Percentiles rank a stretch among this genome's conserved stretches.
phyloP scores from a whole-genome alignment of 1,140 invertebrate species.

The Myzus persicae region DNA sequence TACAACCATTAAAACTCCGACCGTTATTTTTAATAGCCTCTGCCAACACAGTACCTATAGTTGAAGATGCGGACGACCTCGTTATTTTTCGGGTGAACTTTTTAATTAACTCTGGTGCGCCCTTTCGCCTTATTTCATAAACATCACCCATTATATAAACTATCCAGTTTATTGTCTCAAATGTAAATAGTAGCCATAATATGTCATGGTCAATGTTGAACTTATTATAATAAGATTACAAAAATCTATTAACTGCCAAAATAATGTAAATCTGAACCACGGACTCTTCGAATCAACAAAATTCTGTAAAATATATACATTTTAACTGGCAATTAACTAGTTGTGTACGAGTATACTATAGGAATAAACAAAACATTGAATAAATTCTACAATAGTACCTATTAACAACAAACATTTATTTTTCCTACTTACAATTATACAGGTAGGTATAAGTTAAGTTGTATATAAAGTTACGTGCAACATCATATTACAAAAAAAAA shows the following conservation, averaged over 20 bases:
- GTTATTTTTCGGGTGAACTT: slow-evolving; percentile 49
- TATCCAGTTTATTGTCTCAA: slow-evolving; percentile 3
- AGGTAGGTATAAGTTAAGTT: neutral
- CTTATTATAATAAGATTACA: neutral
- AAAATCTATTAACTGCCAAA: neutral
- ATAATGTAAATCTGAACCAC: neutral
- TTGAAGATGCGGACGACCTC: slow-evolving; percentile 11
- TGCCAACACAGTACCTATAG: neutral
- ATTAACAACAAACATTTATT: neutral
- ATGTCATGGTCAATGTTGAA: neutral
- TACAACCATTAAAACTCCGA: slow-evolving; percentile 54
- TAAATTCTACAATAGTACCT: neutral
- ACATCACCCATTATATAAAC: slow-evolving; percentile 20
- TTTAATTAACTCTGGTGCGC: slow-evolving; percentile 43
- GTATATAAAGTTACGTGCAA: neutral
- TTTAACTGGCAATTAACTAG: neutral
- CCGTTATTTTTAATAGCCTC: slow-evolving; percentile 56
- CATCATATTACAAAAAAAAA: too few species aligned
- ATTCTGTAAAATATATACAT: neutral
- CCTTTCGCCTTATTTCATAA: slow-evolving; percentile 4
- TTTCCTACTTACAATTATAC: neutral
- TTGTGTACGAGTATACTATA: neutral
- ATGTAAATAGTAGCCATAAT: neutral
- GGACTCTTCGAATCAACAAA: neutral
- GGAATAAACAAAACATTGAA: neutral